phyloP scores from a whole-genome alignment of 2,113 vertebrate species.

The Callospermophilus lateralis region DNA sequence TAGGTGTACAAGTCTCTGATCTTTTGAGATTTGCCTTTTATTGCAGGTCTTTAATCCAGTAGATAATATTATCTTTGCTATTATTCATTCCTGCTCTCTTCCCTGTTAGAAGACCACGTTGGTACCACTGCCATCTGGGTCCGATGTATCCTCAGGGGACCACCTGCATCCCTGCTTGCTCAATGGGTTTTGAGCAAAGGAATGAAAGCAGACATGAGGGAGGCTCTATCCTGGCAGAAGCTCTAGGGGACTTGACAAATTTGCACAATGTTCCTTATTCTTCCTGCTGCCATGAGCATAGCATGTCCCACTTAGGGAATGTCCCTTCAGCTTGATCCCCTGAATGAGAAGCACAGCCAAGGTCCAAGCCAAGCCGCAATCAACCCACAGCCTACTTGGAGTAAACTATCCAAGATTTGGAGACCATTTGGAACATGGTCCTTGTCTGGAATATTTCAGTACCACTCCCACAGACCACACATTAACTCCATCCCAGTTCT shows the following conservation, averaged over 20 bases:
- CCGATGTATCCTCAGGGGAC: rapidly evolving
- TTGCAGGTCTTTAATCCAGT: background rate
- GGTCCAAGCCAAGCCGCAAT: background rate
- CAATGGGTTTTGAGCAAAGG: background rate
- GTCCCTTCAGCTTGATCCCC: background rate
- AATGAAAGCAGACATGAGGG: background rate
- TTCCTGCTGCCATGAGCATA: background rate
- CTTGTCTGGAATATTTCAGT: background rate
- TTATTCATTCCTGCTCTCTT: background rate
- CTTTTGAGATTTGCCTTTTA: background rate
- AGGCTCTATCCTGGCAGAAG: background rate
- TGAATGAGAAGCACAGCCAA: background rate
- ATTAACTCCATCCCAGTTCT: background rate
- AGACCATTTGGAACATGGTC: rapidly evolving
- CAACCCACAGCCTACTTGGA: background rate
- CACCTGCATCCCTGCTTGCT: background rate
- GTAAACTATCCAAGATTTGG: background rate
- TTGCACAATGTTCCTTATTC: background rate
- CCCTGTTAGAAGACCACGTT: background rate
- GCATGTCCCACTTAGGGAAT: background rate
- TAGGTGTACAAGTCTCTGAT: background rate
- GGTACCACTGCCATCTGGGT: background rate
- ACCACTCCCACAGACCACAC: background rate
- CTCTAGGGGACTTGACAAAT: background rate
- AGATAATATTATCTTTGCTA: background rate